These are phyloP conservation scores for Peromyscus leucopus DNA, from an alignment of 2,113 vertebrate species.

Conservation along the genomic window DNA sequence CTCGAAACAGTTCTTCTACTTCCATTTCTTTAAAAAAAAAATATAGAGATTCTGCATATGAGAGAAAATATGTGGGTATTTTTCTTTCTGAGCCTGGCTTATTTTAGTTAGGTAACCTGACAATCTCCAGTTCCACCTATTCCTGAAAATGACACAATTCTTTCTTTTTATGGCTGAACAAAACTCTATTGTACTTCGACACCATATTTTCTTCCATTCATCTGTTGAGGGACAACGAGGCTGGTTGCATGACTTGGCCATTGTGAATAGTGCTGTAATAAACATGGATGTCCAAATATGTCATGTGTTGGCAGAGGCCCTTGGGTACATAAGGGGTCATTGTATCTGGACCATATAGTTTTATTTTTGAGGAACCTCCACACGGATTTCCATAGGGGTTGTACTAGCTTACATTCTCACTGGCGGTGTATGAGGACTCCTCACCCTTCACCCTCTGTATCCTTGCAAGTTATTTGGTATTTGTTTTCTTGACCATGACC, in stretches of 20 bases:
- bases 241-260: not conserved
- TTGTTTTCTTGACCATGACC: not conserved
- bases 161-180: not conserved
- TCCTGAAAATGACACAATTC: not conserved
- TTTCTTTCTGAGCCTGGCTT: not conserved
- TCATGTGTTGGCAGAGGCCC: not conserved
- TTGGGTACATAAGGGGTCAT: not conserved
- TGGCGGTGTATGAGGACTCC: not conserved
- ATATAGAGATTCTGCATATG: not conserved
- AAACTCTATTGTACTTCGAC: not conserved
- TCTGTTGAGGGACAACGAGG: not conserved
- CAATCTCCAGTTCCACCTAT: not conserved
- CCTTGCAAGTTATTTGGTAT: too few species aligned
- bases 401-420: not conserved
- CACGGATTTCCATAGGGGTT: not conserved
- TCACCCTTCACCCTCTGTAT: not conserved
- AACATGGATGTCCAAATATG: not conserved
- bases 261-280: not conserved
- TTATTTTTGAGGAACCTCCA: not conserved
- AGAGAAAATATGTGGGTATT: not conserved
- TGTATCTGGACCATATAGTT: not conserved
- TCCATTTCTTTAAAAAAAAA: not conserved
- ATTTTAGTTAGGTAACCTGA: not conserved
- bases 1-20: not conserved
- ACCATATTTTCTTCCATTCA: not conserved